Base-by-base conservation (phyloP, 1,140 invertebrate genomes). In the Drosophila repleta region DNA sequence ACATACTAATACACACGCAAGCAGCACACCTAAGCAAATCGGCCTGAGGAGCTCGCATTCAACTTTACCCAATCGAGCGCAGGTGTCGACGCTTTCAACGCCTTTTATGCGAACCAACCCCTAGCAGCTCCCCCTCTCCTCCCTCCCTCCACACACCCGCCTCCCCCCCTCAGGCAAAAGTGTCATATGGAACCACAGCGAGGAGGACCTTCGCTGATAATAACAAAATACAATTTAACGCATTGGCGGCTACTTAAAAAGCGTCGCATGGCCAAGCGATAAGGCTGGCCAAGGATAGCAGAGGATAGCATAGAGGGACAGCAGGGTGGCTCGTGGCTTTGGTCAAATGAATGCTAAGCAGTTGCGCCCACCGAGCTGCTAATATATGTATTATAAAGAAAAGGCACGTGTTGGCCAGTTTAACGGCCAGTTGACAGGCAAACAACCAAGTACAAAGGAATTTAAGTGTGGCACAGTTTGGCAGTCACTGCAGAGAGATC, bases 211-310 rank as follows among this genome's bases (percentile, higher is more conserved):
- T 71, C 63, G 48, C 71, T 87, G 81, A 85, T 85, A 85, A 87
- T 82, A 78, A 74, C 74, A 78, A 82, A 85, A 81, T 78, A 81
- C 82, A 87, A 81, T 85, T 85, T 85, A 85, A 87, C 81, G 81
- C 82, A 81, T 85, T 85, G 82, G 81, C 81, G 81, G 81, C 81
- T 85, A 85, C 81, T 85, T 85, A 85, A 85, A 85, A 85, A 76
- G 82, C 81, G 78, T 87, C 82, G 82, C 81, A 87, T 85, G 82
- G 78, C 78, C 82, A 49, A 43, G 77, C 77, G 82, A 84, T 85
- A 84, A 85, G 77, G 76, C 58, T 15, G 39, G 15, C 29, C 21
- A 3, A 32, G 8, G 29, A 10, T 3, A 10, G 29, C 1, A 32
- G 8, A 10, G 29, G 29, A 11, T 3, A 32, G 32, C 1, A 13